These are phyloP conservation scores for Aplocera efformata DNA, from an alignment of 2,888 invertebrate genomes.

Conservation along the genomic window DNA sequence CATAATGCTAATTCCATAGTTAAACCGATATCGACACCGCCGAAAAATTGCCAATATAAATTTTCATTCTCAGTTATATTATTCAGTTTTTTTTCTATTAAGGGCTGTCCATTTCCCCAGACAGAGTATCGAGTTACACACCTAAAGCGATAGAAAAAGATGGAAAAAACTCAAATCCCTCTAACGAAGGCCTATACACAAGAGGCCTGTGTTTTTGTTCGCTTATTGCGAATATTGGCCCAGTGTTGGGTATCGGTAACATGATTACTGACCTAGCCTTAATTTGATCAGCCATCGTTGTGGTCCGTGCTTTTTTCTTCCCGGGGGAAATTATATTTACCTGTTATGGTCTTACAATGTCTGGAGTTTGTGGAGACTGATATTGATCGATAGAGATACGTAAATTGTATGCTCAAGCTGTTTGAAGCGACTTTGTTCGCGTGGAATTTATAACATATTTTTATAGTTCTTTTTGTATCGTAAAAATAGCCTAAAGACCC, in stretches of 20 bases:
- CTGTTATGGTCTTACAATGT: slow-evolving; percentile 36
- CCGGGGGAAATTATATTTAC: slow-evolving; percentile 53
- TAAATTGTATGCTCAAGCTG: too few relatives aligned
- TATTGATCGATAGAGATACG: background rate
- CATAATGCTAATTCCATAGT: slow-evolving; percentile 29
- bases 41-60: slow-evolving; percentile 59
- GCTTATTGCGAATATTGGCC: slow-evolving; percentile 64
- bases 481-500: too few relatives aligned
- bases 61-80: slow-evolving; percentile 63
- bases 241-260: slow-evolving; percentile 76
- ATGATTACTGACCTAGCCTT: slow-evolving; percentile 77
- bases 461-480: too few relatives aligned
- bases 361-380: slow-evolving; percentile 21
- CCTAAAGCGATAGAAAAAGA: slow-evolving; percentile 54
- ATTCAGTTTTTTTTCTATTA: slow-evolving; percentile 71
- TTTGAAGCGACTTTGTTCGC: too few relatives aligned
- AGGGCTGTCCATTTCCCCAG: slow-evolving; percentile 68
- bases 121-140: slow-evolving; percentile 63
- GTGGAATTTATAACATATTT: too few relatives aligned
- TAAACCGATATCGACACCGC: slow-evolving; percentile 42
- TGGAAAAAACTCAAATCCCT: slow-evolving; percentile 51
- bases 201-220: slow-evolving; percentile 68
- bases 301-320: slow-evolving; percentile 58
- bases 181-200: slow-evolving; percentile 76
- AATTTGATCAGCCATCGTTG: slow-evolving; percentile 68